A percentile compares a stretch with the other conserved stretches of the same genome.
Conservation (phyloP, 2,113 vertebrate species). For the Phoxinus phoxinus region DNA sequence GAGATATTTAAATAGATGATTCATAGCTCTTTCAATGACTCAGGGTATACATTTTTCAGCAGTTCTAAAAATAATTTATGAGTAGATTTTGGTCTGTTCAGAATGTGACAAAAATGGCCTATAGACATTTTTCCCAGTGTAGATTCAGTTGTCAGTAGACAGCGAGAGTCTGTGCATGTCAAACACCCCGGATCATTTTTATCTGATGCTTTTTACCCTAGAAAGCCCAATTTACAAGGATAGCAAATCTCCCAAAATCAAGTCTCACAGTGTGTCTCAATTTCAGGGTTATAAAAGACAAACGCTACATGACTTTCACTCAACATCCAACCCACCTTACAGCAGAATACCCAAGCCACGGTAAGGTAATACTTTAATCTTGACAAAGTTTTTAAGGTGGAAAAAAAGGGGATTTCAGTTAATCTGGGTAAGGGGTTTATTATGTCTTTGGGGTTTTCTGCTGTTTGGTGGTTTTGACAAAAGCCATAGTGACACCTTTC, state of each 20-base stretch:
- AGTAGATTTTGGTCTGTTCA: constrained; percentile 4
- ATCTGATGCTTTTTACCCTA: not conserved
- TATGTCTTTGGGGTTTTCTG: constrained; percentile 18
- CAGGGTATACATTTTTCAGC: constrained; percentile 36
- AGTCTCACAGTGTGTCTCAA: not conserved
- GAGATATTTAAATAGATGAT: constrained; percentile 45
- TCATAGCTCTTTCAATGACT: constrained; percentile 43
- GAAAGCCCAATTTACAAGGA: not conserved
- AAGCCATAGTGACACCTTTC: not conserved
- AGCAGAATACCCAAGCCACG: not conserved
- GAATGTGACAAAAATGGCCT: constrained; percentile 24
- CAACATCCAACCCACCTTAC: not conserved
- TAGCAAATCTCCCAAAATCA: not conserved
- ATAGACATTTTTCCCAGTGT: not conserved
- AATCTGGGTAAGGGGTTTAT: constrained; percentile 27
- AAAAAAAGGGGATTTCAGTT: constrained; percentile 22
- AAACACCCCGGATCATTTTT: constrained; percentile 2
- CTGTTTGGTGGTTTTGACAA: constrained; percentile 5
- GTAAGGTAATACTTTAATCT: constrained; percentile 17
- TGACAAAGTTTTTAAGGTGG: constrained; percentile 1
- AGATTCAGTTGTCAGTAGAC: constrained; percentile 24
- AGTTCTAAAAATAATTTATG: constrained; percentile 37
- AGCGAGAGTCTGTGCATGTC: not conserved
- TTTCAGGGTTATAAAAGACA: constrained; percentile 19
- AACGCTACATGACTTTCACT: not conserved